Conservation (phyloP, 2,113 vertebrate genomes). For the Neomonachus schauinslandi region DNA sequence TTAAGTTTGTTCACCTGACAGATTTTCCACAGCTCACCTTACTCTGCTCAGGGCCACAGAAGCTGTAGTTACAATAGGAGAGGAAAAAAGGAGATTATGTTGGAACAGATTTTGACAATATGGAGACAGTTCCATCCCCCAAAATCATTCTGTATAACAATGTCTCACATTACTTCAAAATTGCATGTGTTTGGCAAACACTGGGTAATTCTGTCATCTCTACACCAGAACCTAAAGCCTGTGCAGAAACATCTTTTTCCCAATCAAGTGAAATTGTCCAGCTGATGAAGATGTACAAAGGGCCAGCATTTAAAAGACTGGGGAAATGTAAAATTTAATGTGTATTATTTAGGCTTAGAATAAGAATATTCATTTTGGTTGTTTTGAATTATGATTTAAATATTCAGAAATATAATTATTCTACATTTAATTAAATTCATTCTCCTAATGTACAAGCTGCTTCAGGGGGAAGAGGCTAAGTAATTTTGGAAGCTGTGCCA, state of each 20-base stretch:
- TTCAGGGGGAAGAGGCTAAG: conserved; percentile 32
- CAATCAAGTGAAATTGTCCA: background rate
- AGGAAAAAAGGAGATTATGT: background rate
- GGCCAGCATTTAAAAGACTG: background rate
- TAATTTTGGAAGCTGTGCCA: conserved; percentile 44
- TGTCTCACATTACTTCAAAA: background rate
- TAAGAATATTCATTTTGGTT: background rate
- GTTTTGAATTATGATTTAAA: conserved; percentile 44
- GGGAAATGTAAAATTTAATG: background rate
- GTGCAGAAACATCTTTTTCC: background rate
- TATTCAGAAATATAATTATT: conserved; percentile 58
- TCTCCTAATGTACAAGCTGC: conserved; percentile 41
- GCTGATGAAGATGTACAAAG: background rate
- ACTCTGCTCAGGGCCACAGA: conserved; percentile 1
- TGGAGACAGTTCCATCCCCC: background rate
- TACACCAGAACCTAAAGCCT: background rate
- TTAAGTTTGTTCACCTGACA: conserved; percentile 67
- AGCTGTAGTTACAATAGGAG: background rate
- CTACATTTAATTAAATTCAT: conserved; percentile 47
- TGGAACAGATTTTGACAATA: conserved; percentile 44
- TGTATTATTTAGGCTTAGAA: background rate
- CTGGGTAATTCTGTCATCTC: background rate
- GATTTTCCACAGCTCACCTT: background rate
- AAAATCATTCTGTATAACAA: background rate
- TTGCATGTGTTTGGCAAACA: background rate